phyloP scores from a whole-genome alignment of 2,888 invertebrate species.

The Agrochola lota region DNA sequence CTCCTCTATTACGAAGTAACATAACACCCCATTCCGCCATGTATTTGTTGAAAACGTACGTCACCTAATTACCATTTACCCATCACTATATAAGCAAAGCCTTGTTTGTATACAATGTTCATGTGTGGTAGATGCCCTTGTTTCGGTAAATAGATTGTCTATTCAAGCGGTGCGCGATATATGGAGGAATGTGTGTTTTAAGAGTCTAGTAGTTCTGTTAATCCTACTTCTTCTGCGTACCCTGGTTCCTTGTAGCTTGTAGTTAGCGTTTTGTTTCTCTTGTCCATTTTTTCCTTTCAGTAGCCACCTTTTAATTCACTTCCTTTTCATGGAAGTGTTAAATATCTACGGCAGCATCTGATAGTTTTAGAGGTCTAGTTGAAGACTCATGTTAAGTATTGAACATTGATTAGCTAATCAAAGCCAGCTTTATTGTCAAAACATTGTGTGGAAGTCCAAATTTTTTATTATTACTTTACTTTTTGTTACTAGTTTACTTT shows the following conservation, averaged over 20 bases:
- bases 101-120: constrained; percentile 3
- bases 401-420: not conserved
- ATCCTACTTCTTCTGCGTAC: not conserved
- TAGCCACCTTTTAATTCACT: not conserved
- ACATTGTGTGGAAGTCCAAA: not conserved
- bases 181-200: not conserved
- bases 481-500: too few species aligned
- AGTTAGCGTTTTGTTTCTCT: too few species aligned
- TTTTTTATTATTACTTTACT: too few species aligned
- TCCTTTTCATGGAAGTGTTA: too few species aligned
- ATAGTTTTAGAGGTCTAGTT: not conserved
- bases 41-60: constrained; percentile 20
- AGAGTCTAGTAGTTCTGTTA: not conserved
- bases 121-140: constrained; percentile 29
- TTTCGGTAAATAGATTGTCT: constrained; percentile 24
- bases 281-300: not conserved
- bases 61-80: constrained; percentile 39
- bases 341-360: too few species aligned
- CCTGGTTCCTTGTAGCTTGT: not conserved
- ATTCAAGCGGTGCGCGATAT: constrained; percentile 8
- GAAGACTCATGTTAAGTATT: not conserved
- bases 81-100: constrained; percentile 16
- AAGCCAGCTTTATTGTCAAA: not conserved
- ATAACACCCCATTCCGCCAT: not conserved
- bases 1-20: constrained; percentile 9